Base-by-base conservation (phyloP, 2,797 vertebrate genomes). In the Lophius americanus region DNA sequence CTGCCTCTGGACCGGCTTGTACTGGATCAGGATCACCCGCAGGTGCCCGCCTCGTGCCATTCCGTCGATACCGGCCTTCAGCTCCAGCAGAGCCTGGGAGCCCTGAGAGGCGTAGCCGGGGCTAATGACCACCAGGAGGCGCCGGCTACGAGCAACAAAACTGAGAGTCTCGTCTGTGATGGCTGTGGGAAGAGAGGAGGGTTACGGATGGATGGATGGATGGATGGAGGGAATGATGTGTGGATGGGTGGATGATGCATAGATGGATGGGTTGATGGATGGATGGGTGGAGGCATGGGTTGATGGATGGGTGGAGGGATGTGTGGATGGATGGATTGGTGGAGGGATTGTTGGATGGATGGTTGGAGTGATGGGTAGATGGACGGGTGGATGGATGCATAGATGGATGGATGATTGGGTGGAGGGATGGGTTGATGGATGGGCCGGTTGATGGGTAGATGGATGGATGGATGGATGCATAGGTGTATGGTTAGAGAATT, bases 91-190 rank as follows among this genome's bases (percentile, higher is more conserved):
- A 32, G 96, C 95, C 92, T 98, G 97, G 55, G 96, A 97, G 64
- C 96, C 98, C 86, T 88, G 94, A 4, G 93, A 89, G 61, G 94
- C 91, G 75, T 98, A 98, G 84, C 93, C 94, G 1, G 96, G 95
- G 73, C 98, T 96, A 78, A 98, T 83, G 10, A 99, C 94, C 87
- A 98, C 96, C 89, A 98, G 91, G 76, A 98, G 94, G 76, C 95
- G 94, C 72, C 95, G 94, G 84, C 98, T 98, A 84, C 95, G 96
- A 83, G 95, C 93, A 91, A 99, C 95, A 76, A 96, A 99, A 81
- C 91, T 94, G 94, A 99, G 93, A 47, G 96, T 99, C 91, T 99
- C 97, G 1, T 98, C 98, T 73, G 96, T 98, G 90, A 99, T 95
- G 91, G 96, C 98, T 99, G 94, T 63, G 85, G 89, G 88, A 52